These are phyloP conservation scores for Zosterops borbonicus DNA, from an alignment of 2,113 vertebrate genomes.

Conservation along the genomic window DNA sequence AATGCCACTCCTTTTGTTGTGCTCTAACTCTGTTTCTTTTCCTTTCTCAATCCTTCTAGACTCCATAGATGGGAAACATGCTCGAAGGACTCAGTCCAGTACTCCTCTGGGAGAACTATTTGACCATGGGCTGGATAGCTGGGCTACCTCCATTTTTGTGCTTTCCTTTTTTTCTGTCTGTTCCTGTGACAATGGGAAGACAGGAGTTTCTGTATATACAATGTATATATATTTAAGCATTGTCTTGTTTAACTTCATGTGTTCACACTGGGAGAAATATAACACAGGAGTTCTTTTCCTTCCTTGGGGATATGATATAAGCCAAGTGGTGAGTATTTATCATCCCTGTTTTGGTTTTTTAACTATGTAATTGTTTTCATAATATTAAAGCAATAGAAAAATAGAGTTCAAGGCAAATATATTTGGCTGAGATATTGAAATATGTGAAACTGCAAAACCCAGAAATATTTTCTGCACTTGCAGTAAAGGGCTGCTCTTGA, in stretches of 20 bases:
- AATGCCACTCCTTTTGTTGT: background rate
- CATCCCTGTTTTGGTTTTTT: constrained; percentile 14
- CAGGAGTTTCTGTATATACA: constrained; percentile 57
- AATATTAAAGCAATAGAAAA: constrained; percentile 16
- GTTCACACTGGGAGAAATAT: constrained; percentile 76
- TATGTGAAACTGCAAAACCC: background rate
- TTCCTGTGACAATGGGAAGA: constrained; percentile 52
- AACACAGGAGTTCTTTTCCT: constrained; percentile 74
- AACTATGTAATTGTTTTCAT: constrained; percentile 7
- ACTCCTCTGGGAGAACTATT: constrained; percentile 72
- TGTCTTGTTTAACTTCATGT: constrained; percentile 71
- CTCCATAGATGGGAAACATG: constrained; percentile 73
- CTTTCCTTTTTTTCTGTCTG: constrained; percentile 73
- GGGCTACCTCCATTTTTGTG: constrained; percentile 71
- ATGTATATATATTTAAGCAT: constrained; percentile 71
- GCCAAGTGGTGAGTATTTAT: constrained; percentile 71
- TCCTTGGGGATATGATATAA: constrained; percentile 73
- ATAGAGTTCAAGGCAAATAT: background rate
- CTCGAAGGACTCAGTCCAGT: constrained; percentile 73
- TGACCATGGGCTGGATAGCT: constrained; percentile 76
- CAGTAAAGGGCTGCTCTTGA: background rate
- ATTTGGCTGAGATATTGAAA: constrained; percentile 9
- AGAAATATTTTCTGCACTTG: constrained; percentile 24
- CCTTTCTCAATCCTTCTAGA: constrained; percentile 34
- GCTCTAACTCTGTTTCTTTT: background rate